Conservation (phyloP, 2,797 vertebrate genomes). For the Chelon auratus region DNA sequence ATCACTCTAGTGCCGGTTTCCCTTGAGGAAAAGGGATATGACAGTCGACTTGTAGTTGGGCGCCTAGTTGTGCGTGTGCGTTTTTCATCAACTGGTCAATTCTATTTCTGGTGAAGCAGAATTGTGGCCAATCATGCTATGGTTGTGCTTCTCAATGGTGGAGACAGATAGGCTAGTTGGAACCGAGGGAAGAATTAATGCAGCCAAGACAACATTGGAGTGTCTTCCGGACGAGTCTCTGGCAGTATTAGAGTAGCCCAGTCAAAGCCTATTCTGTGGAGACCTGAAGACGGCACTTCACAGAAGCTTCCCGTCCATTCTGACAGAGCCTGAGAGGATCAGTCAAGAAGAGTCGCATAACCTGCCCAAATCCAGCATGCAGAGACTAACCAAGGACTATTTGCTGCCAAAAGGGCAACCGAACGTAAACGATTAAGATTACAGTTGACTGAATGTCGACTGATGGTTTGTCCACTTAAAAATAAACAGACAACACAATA, state of each 20-base stretch:
- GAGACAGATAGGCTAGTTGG: no score
- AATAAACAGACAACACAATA: neutral
- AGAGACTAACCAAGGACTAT: neutral
- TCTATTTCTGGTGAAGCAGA: neutral
- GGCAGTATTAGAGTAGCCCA: neutral
- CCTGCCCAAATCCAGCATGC: neutral
- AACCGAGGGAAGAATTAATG: neutral
- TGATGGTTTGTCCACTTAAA: neutral
- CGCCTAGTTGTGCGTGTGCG: no score
- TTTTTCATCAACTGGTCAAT: neutral
- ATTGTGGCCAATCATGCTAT: neutral
- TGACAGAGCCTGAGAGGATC: conserved; percentile 1
- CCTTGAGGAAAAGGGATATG: no score
- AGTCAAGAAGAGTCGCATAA: conserved; percentile 10
- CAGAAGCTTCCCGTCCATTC: neutral
- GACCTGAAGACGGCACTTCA: neutral
- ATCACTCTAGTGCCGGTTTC: no score
- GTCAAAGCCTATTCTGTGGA: neutral
- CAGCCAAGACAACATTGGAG: neutral
- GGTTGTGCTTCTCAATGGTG: neutral
- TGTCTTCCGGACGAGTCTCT: neutral
- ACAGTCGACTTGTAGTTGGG: no score
- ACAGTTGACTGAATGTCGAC: neutral
- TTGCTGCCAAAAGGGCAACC: neutral
- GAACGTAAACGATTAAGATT: neutral